Conservation (phyloP, 2,888 invertebrate species). For the Thymelicus sylvestris region DNA sequence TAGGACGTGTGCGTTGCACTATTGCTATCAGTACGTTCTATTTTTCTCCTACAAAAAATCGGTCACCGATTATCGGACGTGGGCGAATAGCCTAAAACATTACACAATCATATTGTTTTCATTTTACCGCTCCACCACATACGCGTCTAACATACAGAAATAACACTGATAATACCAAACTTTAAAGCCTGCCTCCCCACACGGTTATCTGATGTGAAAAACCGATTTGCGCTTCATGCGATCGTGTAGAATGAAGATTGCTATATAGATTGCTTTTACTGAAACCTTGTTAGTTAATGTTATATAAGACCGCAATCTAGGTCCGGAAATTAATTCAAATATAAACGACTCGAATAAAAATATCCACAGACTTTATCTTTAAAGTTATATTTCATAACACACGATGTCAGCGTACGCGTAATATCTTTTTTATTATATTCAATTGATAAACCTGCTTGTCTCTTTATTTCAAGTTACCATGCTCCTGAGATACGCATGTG, state of each 20-base stretch:
- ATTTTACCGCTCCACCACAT: neutral
- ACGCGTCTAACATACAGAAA: neutral
- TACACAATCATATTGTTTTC: neutral
- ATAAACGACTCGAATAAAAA: neutral
- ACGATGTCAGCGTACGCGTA: too few species aligned
- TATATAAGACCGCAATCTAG: neutral
- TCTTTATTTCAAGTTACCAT: too few species aligned
- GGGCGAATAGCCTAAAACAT: too few species aligned
- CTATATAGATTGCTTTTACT: neutral
- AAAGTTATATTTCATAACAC: too few species aligned
- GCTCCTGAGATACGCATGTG: too few species aligned
- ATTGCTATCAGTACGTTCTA: too few species aligned
- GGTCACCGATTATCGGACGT: too few species aligned
- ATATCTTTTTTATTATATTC: too few species aligned
- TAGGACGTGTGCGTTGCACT: too few species aligned
- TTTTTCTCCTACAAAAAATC: too few species aligned
- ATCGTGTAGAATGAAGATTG: neutral
- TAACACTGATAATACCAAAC: neutral
- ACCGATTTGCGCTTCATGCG: slow-evolving; percentile 12
- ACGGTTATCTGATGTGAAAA: neutral
- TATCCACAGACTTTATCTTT: too few species aligned
- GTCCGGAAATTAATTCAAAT: slow-evolving; percentile 19
- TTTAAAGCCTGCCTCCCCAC: neutral
- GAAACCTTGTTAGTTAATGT: slow-evolving; percentile 16
- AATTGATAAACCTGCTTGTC: too few species aligned